Evolutionary conservation across 2,113 vertebrate genomes (phyloP), one percentile per base, ranked within the genome.

Genomic region (Silurus asotus): DNA sequence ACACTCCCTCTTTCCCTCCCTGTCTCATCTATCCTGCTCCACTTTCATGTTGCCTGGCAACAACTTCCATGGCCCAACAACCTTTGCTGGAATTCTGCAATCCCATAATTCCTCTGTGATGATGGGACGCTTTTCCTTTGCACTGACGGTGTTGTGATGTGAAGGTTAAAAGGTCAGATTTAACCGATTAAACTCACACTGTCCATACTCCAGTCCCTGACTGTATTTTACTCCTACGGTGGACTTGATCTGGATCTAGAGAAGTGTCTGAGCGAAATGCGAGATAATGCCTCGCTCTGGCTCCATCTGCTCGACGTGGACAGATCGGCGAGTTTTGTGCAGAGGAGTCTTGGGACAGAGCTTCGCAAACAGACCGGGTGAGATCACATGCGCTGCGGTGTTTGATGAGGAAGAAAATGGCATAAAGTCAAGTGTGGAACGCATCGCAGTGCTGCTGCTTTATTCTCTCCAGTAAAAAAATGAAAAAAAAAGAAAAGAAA

Each of bases 11-110:
- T 81, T 74, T 79, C 75, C 82, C 80, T 55, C 86, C 72, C 61
- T 53, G 82, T 80, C 82, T 84, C 58, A 59, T 53, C 70, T 8
- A 75, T 88, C 90, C 90, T 90, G 89, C 84, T 89, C 90, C 88
- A 91, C 82, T 90, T 87, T 86, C 23, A 83, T 80, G 91, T 90
- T 91, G 87, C 89, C 83, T 85, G 87, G 89, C 89, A 91, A 91
- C 87, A 11, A 61, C 90, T 89, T 92, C 81, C 37, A 20, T 28
- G 25, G 55, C 53, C 86, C 48, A 87, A 65, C 82, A 88, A 84
- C 83, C 83, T 84, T 15, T 56, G 53, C n/a, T 45, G 78, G 65
- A 77, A 70, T 79, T 14, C 17, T 79, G 55, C 74, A 49, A 64
- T 65, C 82, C 80, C 64, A 64, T 11, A 59, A 83, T 55, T 82